A percentile compares a stretch with the other conserved stretches of the same genome.
These are phyloP conservation scores for Crocuta crocuta DNA, from an alignment of 2,113 vertebrate species.

Conservation along the genomic window DNA sequence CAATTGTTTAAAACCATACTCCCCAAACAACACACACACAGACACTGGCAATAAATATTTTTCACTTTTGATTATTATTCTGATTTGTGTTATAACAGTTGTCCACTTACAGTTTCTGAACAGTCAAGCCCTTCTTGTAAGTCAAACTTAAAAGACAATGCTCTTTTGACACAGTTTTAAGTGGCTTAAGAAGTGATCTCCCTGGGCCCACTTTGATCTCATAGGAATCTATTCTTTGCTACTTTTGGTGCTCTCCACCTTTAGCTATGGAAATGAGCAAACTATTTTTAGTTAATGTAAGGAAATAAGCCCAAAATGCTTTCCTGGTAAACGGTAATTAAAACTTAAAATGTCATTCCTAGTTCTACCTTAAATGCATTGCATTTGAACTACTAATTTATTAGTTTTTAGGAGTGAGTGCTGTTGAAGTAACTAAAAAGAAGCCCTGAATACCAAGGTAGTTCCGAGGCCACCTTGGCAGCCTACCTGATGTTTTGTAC, in stretches of 20 bases:
- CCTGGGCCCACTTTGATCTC: background rate
- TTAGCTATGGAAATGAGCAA: conserved; percentile 34
- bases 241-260: background rate
- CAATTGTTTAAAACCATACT: background rate
- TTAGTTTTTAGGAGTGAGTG: background rate
- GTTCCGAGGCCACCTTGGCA: background rate
- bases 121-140: background rate
- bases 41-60: background rate
- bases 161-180: background rate
- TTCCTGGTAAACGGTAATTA: conserved; percentile 30
- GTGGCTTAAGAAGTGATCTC: background rate
- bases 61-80: background rate
- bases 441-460: background rate
- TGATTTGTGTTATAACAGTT: background rate
- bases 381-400: background rate
- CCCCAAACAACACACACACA: background rate
- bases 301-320: conserved; percentile 18
- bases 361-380: conserved; percentile 35
- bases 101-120: background rate
- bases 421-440: background rate
- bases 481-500: background rate
- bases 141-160: background rate
- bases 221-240: background rate
- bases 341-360: background rate
- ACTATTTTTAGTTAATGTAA: conserved; percentile 21